Percentiles rank a stretch among this genome's conserved stretches.
These are phyloP conservation scores for Cynopterus brachyotis DNA, from an alignment of 2,113 vertebrate genomes.

Conservation along the genomic window DNA sequence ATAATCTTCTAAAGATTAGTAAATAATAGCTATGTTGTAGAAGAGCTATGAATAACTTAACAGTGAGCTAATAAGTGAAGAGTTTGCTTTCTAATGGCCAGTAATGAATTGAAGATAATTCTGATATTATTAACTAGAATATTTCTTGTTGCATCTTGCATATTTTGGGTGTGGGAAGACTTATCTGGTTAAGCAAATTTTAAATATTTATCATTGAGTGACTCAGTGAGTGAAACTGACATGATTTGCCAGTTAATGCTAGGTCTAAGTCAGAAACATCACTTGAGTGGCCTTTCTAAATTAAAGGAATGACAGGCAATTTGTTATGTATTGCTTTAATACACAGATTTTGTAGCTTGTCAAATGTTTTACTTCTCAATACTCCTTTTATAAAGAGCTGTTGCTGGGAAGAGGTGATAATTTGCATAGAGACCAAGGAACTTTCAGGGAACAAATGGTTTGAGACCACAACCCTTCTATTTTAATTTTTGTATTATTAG, in stretches of 20 bases:
- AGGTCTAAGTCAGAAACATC: not conserved
- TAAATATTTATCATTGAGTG: slow-evolving; percentile 9
- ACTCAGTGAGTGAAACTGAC: not conserved
- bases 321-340: not conserved
- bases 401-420: not conserved
- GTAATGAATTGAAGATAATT: slow-evolving; percentile 1
- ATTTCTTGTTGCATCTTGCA: not conserved
- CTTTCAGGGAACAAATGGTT: not conserved
- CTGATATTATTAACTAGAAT: not conserved
- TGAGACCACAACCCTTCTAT: not conserved
- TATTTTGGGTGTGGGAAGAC: not conserved
- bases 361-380: not conserved
- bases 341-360: not conserved
- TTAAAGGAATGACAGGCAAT: not conserved
- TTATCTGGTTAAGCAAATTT: not conserved
- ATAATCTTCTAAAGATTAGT: not conserved
- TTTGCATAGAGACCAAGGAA: not conserved
- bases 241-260: not conserved
- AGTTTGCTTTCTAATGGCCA: slow-evolving; percentile 10
- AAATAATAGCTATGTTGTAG: not conserved
- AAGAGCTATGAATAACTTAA: not conserved
- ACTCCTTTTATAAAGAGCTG: not conserved
- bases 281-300: slow-evolving; percentile 18
- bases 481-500: not conserved
- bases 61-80: not conserved